Percentiles rank a stretch among this genome's conserved stretches.
Conservation (phyloP, 2,888 invertebrate genomes). For the Drosophila tanythrix region DNA sequence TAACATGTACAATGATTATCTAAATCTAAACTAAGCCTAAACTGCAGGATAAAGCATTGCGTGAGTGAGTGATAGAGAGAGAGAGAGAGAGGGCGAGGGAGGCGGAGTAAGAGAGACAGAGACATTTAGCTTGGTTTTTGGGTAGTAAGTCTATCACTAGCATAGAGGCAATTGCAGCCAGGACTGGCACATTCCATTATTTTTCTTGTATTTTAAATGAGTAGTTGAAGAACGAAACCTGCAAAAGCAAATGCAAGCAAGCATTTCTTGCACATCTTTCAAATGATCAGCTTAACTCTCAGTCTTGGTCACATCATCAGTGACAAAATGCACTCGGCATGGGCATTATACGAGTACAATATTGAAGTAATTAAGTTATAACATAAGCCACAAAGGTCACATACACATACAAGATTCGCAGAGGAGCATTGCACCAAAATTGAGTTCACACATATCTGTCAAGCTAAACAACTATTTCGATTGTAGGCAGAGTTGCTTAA, state of each 20-base stretch:
- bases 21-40: slow-evolving; percentile 51
- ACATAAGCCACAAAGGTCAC: not conserved
- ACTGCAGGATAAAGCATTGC: slow-evolving; percentile 32
- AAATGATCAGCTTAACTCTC: slow-evolving; percentile 48
- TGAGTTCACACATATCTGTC: not conserved
- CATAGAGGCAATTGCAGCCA: slow-evolving; percentile 51
- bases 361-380: slow-evolving; percentile 8
- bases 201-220: slow-evolving; percentile 19
- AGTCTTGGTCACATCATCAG: slow-evolving; percentile 56
- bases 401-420: not conserved
- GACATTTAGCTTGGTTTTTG: not conserved
- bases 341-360: slow-evolving; percentile 5
- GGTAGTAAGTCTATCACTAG: slow-evolving; percentile 74
- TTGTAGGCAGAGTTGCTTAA: not conserved
- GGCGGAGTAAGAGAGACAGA: slow-evolving; percentile 2
- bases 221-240: slow-evolving; percentile 57
- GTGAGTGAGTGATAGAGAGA: slow-evolving; percentile 18
- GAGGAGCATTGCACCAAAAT: not conserved
- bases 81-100: not conserved
- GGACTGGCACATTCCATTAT: slow-evolving; percentile 27
- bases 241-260: slow-evolving; percentile 23
- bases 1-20: slow-evolving; percentile 69
- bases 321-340: slow-evolving; percentile 38
- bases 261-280: slow-evolving; percentile 7
- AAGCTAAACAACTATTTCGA: not conserved